Percentiles rank a stretch among this genome's conserved stretches.
These are phyloP conservation scores for Gracilinanus agilis DNA, from an alignment of 2,113 vertebrate species.

Conservation along the genomic window DNA sequence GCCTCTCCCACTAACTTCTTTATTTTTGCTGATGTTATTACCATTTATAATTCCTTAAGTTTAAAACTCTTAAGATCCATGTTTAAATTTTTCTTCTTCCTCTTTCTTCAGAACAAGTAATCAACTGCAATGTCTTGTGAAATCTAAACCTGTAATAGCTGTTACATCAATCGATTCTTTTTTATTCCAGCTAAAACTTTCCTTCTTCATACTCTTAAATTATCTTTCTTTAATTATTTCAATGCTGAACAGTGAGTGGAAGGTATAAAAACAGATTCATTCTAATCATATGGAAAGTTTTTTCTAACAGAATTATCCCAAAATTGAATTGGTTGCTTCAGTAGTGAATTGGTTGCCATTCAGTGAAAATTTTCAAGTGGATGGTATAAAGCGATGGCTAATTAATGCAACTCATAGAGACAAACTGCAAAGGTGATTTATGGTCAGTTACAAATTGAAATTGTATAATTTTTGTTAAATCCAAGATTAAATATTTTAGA, in stretches of 20 bases:
- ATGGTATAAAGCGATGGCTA: neutral
- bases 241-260: neutral
- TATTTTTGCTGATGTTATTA: neutral
- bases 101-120: neutral
- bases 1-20: neutral
- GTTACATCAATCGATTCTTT: neutral
- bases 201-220: neutral
- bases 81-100: neutral
- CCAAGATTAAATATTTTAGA: no score
- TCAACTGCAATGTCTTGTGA: neutral
- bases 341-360: neutral
- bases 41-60: neutral
- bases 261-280: neutral
- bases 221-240: neutral
- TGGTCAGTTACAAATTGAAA: neutral
- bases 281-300: neutral
- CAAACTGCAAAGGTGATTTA: neutral
- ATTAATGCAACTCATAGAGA: neutral
- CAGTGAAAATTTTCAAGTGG: neutral
- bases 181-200: neutral
- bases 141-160: neutral
- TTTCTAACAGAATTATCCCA: neutral
- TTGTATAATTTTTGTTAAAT: no score
- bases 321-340: neutral
- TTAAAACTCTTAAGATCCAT: neutral